Conservation (phyloP, 2,888 invertebrate species). For the Pecten maximus region DNA sequence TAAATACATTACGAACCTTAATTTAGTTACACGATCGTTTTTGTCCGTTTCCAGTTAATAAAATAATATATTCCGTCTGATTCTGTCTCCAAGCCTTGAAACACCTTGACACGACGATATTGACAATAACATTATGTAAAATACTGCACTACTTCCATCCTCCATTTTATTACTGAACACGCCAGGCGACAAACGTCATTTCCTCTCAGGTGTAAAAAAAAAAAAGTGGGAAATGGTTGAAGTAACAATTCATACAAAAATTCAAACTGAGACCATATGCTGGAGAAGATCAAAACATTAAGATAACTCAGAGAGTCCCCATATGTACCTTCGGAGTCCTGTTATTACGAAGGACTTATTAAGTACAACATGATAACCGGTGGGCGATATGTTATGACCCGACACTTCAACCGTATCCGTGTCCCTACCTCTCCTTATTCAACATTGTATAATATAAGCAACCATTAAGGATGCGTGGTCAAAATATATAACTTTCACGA, state of each 20-base stretch:
- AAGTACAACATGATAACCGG: not conserved
- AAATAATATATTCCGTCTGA: not conserved
- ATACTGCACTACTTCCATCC: not conserved
- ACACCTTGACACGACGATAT: not conserved
- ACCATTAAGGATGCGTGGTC: not conserved
- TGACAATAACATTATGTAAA: not conserved
- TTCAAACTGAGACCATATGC: not conserved
- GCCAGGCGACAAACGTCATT: not conserved
- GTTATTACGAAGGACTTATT: conserved; percentile 18
- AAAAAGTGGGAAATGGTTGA: not conserved
- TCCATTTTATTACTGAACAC: not conserved
- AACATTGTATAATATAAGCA: not conserved
- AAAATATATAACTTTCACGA: not conserved
- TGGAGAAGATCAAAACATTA: not conserved
- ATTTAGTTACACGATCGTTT: not conserved
- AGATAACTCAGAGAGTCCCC: not conserved
- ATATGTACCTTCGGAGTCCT: not conserved
- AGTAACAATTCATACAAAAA: not conserved
- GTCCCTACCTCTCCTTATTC: not conserved
- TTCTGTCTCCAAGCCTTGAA: not conserved
- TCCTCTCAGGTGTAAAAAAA: not conserved
- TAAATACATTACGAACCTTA: not conserved
- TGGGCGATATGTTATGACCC: not conserved
- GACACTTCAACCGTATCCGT: conserved; percentile 16
- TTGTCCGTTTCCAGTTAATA: not conserved